Base-by-base conservation (phyloP, 2,888 invertebrate species). In the Hirtodrosophila alboralis region DNA sequence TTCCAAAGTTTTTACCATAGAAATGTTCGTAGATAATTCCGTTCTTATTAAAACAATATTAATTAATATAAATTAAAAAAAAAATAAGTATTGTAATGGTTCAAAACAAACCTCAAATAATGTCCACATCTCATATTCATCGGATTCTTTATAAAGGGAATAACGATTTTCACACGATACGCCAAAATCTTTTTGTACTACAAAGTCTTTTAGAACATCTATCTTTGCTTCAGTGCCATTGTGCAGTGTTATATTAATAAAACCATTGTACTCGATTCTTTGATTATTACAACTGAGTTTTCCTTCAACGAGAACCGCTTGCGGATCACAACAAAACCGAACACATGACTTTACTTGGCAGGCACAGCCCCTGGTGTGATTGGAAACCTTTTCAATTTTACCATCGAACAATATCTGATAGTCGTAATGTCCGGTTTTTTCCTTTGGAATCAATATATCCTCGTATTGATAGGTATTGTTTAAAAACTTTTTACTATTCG, bases 261-360 rank as follows among this genome's bases (percentile, higher is more conserved):
- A 13, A 12, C 27, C 23, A 2, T 52, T 28, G 13, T 47, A 23
- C 3, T 14, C 9, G 1, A 28, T 3, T 6, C 4, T 14, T n/a
- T 47, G 18, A 2, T 28, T 3, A 1, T 21, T 18, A 5, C 33
- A 26, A 9, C 9, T 14, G 3, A 9, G 14, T 4, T 33, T 14
- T n/a, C 21, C 12, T 3, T 10, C 1, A 3, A 34, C 9, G 10
- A 44, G 28, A 3, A 34, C 1, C 14, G 18, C 21, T n/a, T 59
- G 33, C 10, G 37, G 40, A 31, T 52, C 18, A n/a, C 87, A 87
- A 40, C 87, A 87, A 16, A 86, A 73, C 1, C 88, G 80, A 2
- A 90, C 68, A 52, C 90, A 90, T 0, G 83, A 48, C 47, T 75
- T 87, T 3, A 88, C n/a, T 10, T 77, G 30, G 49, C 87, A 88